Percentiles rank a stretch among this genome's conserved stretches.
Evolutionary conservation across 2,888 invertebrate genomes (phyloP).

Genomic region (Drosophila yooni): DNA sequence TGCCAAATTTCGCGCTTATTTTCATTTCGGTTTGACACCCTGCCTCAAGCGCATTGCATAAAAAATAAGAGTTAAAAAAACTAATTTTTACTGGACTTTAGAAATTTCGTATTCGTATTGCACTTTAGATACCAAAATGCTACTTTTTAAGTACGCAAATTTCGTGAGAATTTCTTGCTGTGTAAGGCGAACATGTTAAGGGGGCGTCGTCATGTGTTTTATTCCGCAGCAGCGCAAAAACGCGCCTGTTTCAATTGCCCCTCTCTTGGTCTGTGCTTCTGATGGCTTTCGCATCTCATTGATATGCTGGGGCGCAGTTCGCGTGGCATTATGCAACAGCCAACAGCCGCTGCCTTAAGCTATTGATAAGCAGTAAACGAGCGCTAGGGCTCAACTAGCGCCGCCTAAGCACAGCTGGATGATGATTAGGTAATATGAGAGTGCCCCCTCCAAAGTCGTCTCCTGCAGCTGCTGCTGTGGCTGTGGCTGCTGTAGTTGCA

Average conservation of each 20-base stretch:
- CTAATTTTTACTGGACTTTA: too few species aligned
- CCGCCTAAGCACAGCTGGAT: slow-evolving; percentile 3
- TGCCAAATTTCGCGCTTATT: background rate
- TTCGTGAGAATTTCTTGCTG: background rate
- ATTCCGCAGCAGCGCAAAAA: slow-evolving; percentile 9
- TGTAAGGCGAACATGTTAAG: background rate
- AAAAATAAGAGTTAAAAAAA: background rate
- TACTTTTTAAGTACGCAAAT: background rate
- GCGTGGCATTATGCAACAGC: slow-evolving; percentile 51
- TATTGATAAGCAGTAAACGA: slow-evolving; percentile 32
- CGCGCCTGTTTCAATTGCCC: slow-evolving; percentile 15
- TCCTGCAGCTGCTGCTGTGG: background rate
- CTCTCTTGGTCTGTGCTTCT: background rate
- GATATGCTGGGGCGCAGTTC: slow-evolving; percentile 64
- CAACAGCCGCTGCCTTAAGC: slow-evolving; percentile 33
- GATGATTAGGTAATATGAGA: slow-evolving; percentile 37
- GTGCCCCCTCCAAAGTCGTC: slow-evolving; percentile 4
- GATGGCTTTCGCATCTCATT: slow-evolving; percentile 58
- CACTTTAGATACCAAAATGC: background rate
- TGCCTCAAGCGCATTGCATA: background rate
- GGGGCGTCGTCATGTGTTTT: slow-evolving; percentile 34
- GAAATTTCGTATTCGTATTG: too few species aligned
- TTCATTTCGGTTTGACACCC: too few species aligned
- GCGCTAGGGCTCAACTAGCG: slow-evolving; percentile 1
- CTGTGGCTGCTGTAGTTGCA: slow-evolving; percentile 12